Evolutionary conservation across 2,888 invertebrate genomes (phyloP).

Genomic region (Tipula unca): DNA sequence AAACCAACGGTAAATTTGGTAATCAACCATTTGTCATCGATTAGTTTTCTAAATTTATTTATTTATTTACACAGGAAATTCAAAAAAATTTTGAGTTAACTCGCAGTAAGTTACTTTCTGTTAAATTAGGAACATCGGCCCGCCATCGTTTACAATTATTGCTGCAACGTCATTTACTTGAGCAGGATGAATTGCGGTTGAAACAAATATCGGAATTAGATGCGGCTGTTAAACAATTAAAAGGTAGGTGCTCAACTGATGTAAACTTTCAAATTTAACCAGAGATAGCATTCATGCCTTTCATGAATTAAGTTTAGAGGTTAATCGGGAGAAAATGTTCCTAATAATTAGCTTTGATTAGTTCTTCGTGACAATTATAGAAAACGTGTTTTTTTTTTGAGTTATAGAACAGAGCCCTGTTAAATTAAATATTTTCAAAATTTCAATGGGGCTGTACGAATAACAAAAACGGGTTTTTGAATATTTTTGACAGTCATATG

Average conservation of each 20-base stretch:
- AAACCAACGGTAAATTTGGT: not conserved
- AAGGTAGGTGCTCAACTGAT: not conserved
- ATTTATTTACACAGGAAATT: slow-evolving; percentile 38
- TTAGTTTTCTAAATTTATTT: not conserved
- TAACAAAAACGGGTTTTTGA: no score
- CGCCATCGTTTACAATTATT: slow-evolving; percentile 38
- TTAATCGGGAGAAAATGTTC: no score
- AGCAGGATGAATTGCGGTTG: slow-evolving; percentile 40
- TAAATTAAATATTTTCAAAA: no score
- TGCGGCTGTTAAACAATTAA: slow-evolving; percentile 27
- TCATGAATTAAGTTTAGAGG: no score
- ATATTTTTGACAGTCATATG: no score
- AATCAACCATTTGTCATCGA: not conserved
- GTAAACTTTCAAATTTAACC: no score
- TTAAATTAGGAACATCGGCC: slow-evolving; percentile 38
- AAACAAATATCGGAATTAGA: slow-evolving; percentile 41
- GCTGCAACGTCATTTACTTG: slow-evolving; percentile 40
- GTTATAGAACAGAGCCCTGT: no score
- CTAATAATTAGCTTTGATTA: no score
- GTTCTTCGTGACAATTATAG: no score
- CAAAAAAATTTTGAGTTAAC: slow-evolving; percentile 40
- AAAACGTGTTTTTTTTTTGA: no score
- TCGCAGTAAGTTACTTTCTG: slow-evolving; percentile 37
- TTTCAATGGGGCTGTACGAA: no score
- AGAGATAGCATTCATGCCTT: no score